phyloP scores from a whole-genome alignment of 2,797 vertebrate genomes.

The Chelon labrosus region DNA sequence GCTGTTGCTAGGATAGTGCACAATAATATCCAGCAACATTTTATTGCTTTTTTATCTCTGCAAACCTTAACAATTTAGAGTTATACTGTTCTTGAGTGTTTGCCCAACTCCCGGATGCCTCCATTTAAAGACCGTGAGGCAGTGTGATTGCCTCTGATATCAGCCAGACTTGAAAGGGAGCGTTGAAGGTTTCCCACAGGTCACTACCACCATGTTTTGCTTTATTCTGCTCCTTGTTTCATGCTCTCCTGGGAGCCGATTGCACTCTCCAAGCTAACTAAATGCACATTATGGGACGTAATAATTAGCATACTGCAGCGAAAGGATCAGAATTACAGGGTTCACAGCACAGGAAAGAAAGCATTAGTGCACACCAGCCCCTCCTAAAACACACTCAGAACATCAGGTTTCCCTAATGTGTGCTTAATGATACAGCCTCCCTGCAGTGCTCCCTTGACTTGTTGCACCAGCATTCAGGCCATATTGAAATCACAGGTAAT shows the following conservation, averaged over 20 bases:
- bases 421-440: constrained; percentile 28
- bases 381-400: constrained; percentile 40
- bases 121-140: constrained; percentile 38
- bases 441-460: constrained; percentile 22
- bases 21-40: constrained; percentile 9
- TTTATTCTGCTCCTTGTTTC: constrained; percentile 48
- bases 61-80: neutral
- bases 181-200: constrained; percentile 45
- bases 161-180: constrained; percentile 35
- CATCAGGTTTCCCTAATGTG: constrained; percentile 32
- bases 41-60: constrained; percentile 23
- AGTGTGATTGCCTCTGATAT: constrained; percentile 49
- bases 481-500: constrained; percentile 28
- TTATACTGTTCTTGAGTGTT: constrained; percentile 24
- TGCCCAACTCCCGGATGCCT: constrained; percentile 45
- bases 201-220: constrained; percentile 49
- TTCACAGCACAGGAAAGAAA: constrained; percentile 40
- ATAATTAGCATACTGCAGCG: constrained; percentile 8
- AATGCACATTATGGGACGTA: constrained; percentile 27
- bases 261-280: constrained; percentile 38
- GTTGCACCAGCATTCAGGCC: constrained; percentile 9
- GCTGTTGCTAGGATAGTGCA: constrained; percentile 4
- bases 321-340: constrained; percentile 29
- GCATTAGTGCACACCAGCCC: neutral
- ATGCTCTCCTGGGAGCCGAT: constrained; percentile 46